These are phyloP conservation scores for Syngnathus acus DNA, from an alignment of 2,797 vertebrate genomes.

Conservation along the genomic window DNA sequence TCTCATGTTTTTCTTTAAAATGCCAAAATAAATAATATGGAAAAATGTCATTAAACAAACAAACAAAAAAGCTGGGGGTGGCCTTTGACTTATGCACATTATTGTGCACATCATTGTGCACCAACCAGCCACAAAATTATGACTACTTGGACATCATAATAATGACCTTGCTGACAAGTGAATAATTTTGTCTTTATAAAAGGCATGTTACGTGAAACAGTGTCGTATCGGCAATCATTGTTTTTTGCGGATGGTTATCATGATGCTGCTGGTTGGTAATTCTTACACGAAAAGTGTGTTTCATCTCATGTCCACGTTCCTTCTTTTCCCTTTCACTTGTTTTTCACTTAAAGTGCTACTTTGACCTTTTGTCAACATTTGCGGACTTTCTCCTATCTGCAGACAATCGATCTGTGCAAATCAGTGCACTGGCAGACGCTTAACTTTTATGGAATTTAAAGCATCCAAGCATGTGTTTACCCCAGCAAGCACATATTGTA, in stretches of 20 bases:
- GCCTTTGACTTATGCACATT: too few relatives aligned
- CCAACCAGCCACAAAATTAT: background rate
- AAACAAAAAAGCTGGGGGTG: background rate
- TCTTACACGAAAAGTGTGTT: background rate
- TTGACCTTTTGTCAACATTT: slow-evolving; percentile 8
- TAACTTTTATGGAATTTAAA: background rate
- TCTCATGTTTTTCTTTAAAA: background rate
- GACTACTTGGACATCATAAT: too few relatives aligned
- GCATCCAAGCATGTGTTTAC: background rate
- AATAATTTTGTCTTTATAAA: background rate
- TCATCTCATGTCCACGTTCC: background rate
- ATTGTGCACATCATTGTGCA: too few relatives aligned
- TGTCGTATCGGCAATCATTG: background rate
- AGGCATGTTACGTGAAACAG: background rate
- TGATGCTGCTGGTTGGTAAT: background rate
- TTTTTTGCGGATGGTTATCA: background rate
- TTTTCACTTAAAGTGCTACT: slow-evolving; percentile 1
- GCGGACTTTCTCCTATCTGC: slow-evolving; percentile 7
- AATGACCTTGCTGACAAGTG: background rate
- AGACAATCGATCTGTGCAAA: background rate
- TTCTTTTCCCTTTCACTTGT: background rate
- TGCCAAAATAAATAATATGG: background rate
- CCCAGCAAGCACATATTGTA: background rate
- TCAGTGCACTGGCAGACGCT: background rate
- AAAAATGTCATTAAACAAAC: background rate